phyloP scores from a whole-genome alignment of 2,888 invertebrate species.

The Eucriotettix oculatus region DNA sequence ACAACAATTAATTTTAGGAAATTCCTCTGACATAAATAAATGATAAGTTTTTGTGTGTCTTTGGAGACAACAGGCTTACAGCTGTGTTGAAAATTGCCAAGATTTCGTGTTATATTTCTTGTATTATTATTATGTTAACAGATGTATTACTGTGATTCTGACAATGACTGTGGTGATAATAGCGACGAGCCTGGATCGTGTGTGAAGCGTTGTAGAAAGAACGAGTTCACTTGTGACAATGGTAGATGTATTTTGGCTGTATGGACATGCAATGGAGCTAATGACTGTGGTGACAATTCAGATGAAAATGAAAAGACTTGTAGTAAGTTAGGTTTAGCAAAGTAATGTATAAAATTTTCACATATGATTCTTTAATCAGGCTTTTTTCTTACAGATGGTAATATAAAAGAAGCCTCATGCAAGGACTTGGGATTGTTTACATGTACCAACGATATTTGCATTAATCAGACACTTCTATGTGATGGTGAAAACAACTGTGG shows the following conservation, averaged over 20 bases:
- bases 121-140: conserved; percentile 18
- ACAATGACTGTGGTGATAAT: conserved; percentile 31
- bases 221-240: conserved; percentile 41
- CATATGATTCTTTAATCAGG: neutral
- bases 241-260: conserved; percentile 47
- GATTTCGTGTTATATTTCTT: neutral
- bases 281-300: conserved; percentile 51
- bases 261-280: conserved; percentile 51
- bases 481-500: conserved; percentile 60
- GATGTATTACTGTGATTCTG: conserved; percentile 46
- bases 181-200: conserved; percentile 18
- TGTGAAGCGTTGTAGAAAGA: conserved; percentile 16
- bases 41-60: no score
- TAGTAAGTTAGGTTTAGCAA: conserved; percentile 21
- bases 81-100: no score
- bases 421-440: conserved; percentile 34
- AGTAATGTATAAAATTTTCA: neutral
- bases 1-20: no score
- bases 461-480: conserved; percentile 47
- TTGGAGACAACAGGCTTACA: no score
- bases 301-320: conserved; percentile 46
- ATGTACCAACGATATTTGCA: conserved; percentile 58
- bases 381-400: neutral
- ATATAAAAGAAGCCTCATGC: conserved; percentile 14
- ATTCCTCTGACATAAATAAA: no score